phyloP scores from a whole-genome alignment of 2,113 vertebrate species.

The Gila orcuttii region DNA sequence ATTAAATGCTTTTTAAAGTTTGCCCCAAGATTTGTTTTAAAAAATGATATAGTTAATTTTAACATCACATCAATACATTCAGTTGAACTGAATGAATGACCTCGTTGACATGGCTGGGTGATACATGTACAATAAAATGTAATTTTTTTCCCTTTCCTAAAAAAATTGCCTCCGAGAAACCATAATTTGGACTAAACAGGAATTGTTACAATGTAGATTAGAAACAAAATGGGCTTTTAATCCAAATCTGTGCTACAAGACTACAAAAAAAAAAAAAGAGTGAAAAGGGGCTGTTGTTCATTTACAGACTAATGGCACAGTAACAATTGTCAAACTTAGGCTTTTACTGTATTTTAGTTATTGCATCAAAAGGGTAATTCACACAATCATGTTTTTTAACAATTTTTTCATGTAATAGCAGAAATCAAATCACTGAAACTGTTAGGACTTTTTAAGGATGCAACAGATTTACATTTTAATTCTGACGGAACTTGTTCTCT shows the following conservation, averaged over 20 bases:
- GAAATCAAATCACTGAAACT: neutral
- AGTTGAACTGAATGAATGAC: too few relatives aligned
- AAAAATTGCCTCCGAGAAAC: neutral
- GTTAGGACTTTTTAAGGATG: neutral
- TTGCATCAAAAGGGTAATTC: too few relatives aligned
- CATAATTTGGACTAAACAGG: neutral
- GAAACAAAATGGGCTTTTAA: neutral
- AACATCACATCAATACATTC: too few relatives aligned
- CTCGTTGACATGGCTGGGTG: too few relatives aligned
- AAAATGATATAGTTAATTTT: too few relatives aligned
- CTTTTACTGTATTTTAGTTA: too few relatives aligned
- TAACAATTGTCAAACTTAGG: neutral
- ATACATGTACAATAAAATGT: too few relatives aligned
- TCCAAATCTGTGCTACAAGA: neutral
- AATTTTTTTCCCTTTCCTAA: too few relatives aligned
- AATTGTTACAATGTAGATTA: neutral
- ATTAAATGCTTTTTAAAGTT: neutral
- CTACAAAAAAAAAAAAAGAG: neutral
- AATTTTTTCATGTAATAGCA: too few relatives aligned
- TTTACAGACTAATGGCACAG: too few relatives aligned
- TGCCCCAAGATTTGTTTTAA: neutral
- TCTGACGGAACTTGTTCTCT: constrained; percentile 36
- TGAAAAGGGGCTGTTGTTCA: neutral
- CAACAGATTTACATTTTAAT: neutral
- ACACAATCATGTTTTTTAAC: neutral